Percentiles rank a stretch among this genome's conserved stretches.
Evolutionary conservation across 2,113 vertebrate species (phyloP).

Genomic region (Lamprotornis superbus): DNA sequence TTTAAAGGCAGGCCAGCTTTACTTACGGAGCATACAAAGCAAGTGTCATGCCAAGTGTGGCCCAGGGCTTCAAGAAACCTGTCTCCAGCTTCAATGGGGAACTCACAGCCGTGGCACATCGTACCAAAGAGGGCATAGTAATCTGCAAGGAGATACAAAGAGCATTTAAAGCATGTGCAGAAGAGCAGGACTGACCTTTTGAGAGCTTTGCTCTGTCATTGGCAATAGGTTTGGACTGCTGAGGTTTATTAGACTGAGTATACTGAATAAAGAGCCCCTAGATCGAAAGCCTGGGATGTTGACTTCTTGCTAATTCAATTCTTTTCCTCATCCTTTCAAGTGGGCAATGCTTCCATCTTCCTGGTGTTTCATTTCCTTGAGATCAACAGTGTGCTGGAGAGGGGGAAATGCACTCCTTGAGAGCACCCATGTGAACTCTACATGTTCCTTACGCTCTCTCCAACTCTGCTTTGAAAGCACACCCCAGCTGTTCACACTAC

Average conservation of each 20-base stretch:
- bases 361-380: slow-evolving; percentile 12
- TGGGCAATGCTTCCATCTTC: background rate
- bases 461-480: background rate
- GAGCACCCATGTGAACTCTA: fast-evolving
- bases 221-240: background rate
- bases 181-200: background rate
- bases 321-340: background rate
- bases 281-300: fast-evolving
- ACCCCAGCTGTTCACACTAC: background rate
- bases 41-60: slow-evolving; percentile 96
- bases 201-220: background rate
- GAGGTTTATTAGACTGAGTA: background rate
- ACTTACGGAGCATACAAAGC: slow-evolving; percentile 94
- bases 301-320: background rate
- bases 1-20: background rate
- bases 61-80: slow-evolving; percentile 94
- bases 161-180: background rate
- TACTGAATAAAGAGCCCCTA: background rate
- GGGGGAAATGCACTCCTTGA: background rate
- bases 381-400: background rate
- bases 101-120: slow-evolving; percentile 93
- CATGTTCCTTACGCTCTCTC: fast-evolving
- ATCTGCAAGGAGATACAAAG: slow-evolving; percentile 73
- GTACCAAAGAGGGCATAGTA: slow-evolving; percentile 92
- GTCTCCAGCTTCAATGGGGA: slow-evolving; percentile 97